Evolutionary conservation across 2,888 invertebrate genomes (phyloP).

Genomic region (Bellardia pandia): DNA sequence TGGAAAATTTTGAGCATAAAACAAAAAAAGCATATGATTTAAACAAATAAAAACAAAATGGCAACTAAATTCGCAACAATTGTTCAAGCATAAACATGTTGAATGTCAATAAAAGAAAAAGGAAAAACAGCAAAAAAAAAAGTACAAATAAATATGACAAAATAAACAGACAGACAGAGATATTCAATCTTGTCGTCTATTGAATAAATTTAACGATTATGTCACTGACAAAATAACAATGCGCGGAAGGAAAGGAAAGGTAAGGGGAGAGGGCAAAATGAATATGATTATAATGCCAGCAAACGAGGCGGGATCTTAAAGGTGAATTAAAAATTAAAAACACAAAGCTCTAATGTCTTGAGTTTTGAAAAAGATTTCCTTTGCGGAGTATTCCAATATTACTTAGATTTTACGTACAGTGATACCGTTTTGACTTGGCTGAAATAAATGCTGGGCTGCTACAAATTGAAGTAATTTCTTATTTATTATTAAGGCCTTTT

Average conservation of each 20-base stretch:
- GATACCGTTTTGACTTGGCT: too few relatives aligned
- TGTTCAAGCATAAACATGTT: slow-evolving; percentile 25
- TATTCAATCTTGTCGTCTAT: slow-evolving; percentile 36
- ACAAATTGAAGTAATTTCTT: background rate
- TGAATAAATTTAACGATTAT: slow-evolving; percentile 62
- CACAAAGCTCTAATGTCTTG: background rate
- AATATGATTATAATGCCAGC: slow-evolving; percentile 52
- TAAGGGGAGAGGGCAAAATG: background rate
- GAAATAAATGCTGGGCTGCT: too few relatives aligned
- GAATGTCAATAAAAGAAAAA: slow-evolving; percentile 53
- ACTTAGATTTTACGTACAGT: background rate
- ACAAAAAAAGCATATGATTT: slow-evolving; percentile 15
- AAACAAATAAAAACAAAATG: slow-evolving; percentile 24
- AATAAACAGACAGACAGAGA: slow-evolving; percentile 13
- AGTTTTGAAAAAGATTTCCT: too few relatives aligned
- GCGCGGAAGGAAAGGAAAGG: background rate
- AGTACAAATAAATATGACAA: slow-evolving; percentile 6
- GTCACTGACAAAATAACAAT: slow-evolving; percentile 56
- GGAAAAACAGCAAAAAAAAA: background rate
- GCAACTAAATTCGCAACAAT: slow-evolving; percentile 33
- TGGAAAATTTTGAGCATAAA: slow-evolving; percentile 18
- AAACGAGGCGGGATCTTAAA: background rate
- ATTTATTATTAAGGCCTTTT: background rate
- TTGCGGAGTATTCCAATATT: background rate
- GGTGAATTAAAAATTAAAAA: background rate